These are phyloP conservation scores for Phenacoccus solenopsis DNA, from an alignment of 1,140 invertebrate species.

Conservation along the genomic window DNA sequence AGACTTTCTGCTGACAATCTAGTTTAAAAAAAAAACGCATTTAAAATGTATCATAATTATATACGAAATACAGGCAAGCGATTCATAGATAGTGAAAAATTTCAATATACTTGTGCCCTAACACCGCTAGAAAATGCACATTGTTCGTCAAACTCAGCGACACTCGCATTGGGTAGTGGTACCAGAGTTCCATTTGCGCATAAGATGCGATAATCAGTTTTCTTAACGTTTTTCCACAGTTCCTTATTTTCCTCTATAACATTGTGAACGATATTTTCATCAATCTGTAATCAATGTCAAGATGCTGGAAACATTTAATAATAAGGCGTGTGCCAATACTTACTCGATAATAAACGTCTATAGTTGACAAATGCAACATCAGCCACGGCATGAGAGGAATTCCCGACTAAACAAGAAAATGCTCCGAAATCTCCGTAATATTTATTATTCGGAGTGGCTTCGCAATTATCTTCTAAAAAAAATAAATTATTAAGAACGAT, in stretches of 20 bases:
- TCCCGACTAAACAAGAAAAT: slow-evolving; percentile 40
- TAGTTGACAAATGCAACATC: slow-evolving; percentile 47
- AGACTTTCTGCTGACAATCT: slow-evolving; percentile 29
- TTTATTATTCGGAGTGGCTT: slow-evolving; percentile 35
- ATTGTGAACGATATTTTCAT: too few species aligned
- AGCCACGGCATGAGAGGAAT: slow-evolving; percentile 29
- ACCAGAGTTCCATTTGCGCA: slow-evolving; percentile 45
- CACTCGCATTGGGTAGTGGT: slow-evolving; percentile 28
- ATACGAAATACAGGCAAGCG: slow-evolving; percentile 31
- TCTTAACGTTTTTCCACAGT: slow-evolving; percentile 16
- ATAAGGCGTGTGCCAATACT: too few species aligned
- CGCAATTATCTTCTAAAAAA: slow-evolving; percentile 30
- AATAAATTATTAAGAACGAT: too few species aligned
- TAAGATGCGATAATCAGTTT: slow-evolving; percentile 36
- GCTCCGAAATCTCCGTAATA: slow-evolving; percentile 54
- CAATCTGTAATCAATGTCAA: too few species aligned
- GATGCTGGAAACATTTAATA: too few species aligned
- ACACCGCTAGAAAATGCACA: slow-evolving; percentile 44
- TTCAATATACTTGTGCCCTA: slow-evolving; percentile 40
- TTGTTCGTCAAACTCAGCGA: slow-evolving; percentile 33
- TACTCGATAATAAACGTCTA: slow-evolving; percentile 34
- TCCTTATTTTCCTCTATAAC: slow-evolving; percentile 18
- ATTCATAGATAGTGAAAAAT: slow-evolving; percentile 31
- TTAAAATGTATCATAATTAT: background rate
- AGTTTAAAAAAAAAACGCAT: background rate